These are phyloP conservation scores for Platygyra sinensis DNA, from an alignment of 64 coral and sea anemone genomes.

Conservation along the genomic window DNA sequence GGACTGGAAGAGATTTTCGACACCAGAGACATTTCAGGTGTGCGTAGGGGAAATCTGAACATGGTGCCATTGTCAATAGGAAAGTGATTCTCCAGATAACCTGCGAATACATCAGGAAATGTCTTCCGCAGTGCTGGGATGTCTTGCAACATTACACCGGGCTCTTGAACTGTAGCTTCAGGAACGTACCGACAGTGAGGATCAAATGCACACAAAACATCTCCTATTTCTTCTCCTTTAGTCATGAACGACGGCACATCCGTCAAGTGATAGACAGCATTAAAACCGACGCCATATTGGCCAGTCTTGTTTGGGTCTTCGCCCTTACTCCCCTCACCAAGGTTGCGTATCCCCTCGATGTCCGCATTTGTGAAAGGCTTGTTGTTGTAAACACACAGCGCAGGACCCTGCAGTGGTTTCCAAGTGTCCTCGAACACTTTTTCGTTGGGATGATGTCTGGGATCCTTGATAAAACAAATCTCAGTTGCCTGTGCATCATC, in stretches of 20 bases:
- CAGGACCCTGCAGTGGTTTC: neutral
- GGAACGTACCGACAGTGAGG: constrained; percentile 62
- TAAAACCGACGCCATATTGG: no score
- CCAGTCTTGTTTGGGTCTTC: no score
- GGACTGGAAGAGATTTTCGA: constrained; percentile 17
- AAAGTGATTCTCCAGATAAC: constrained; percentile 23
- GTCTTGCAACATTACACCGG: constrained; percentile 51
- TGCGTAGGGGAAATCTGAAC: neutral
- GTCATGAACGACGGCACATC: no score
- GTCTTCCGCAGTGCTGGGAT: constrained; percentile 26
- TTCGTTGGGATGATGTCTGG: constrained; percentile 45
- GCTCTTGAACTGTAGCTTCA: constrained; percentile 36
- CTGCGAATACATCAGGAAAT: constrained; percentile 69
- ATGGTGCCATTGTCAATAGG: no score
- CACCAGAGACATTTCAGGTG: neutral
- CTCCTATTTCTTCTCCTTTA: no score
- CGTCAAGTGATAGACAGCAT: no score
- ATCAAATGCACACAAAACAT: neutral
- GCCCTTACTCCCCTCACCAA: no score
- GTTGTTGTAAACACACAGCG: no score
- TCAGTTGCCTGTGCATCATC: no score
- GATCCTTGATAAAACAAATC: no score
- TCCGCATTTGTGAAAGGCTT: no score
- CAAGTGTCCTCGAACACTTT: constrained; percentile 76
- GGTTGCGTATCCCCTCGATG: no score